These are phyloP conservation scores for Macrocentrus cingulum DNA, from an alignment of 1,140 invertebrate genomes.

Conservation along the genomic window DNA sequence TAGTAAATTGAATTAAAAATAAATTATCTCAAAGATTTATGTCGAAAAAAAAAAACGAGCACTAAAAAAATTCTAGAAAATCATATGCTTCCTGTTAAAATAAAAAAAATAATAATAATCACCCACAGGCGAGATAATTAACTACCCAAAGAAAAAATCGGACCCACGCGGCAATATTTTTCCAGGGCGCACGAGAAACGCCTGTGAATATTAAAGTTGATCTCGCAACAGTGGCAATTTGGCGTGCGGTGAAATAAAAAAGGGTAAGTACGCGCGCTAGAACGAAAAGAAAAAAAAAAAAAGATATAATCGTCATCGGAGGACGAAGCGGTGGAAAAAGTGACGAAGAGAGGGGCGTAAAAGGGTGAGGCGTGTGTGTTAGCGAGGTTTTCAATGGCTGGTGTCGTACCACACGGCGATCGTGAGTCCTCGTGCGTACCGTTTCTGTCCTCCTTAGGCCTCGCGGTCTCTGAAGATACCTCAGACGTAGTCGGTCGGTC, in stretches of 20 bases:
- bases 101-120: too few species aligned
- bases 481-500: conserved; percentile 55
- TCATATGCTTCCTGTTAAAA: too few species aligned
- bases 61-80: too few species aligned
- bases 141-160: too few species aligned
- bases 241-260: not conserved
- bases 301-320: not conserved
- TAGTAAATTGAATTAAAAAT: too few species aligned
- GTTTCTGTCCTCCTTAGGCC: conserved; percentile 59
- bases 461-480: conserved; percentile 41
- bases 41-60: too few species aligned
- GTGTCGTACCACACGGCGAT: conserved; percentile 52
- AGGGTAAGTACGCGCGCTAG: not conserved
- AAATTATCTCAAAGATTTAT: too few species aligned
- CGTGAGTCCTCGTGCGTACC: conserved; percentile 56
- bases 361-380: conserved; percentile 28
- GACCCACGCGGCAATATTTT: too few species aligned
- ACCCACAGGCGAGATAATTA: too few species aligned
- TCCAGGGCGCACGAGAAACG: too few species aligned
- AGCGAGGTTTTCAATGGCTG: conserved; percentile 54
- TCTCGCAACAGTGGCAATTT: not conserved
- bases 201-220: too few species aligned
- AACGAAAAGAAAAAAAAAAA: not conserved
- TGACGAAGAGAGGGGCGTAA: conserved; percentile 1
- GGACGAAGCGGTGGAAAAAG: conserved; percentile 10